A percentile compares a stretch with the other conserved stretches of the same genome.
Evolutionary conservation across 2,888 invertebrate genomes (phyloP).

Genomic region (Epinotia brunnichana): DNA sequence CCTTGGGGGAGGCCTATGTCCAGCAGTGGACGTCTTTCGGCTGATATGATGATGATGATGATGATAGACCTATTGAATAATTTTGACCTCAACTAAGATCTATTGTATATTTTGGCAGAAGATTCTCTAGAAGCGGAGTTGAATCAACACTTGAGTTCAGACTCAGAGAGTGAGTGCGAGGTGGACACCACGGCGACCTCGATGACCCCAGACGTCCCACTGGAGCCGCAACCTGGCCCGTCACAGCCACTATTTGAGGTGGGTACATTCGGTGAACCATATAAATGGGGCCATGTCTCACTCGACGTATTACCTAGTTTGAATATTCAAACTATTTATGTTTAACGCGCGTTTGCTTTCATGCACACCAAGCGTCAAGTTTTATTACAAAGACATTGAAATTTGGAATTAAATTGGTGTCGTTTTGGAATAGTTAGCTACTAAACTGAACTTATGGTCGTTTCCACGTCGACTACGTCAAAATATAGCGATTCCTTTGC

Average conservation of each 20-base stretch:
- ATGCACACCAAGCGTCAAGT: background rate
- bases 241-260: slow-evolving; percentile 20
- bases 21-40: too few relatives aligned
- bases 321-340: background rate
- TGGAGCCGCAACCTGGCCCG: slow-evolving; percentile 28
- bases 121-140: slow-evolving; percentile 20
- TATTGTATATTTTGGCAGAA: slow-evolving; percentile 17
- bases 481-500: too few relatives aligned
- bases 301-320: background rate
- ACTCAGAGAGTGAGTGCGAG: slow-evolving; percentile 57
- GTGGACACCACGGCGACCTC: slow-evolving; percentile 45
- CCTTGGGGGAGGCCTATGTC: too few relatives aligned
- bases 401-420: background rate
- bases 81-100: background rate
- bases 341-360: background rate
- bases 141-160: slow-evolving; percentile 55
- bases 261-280: background rate
- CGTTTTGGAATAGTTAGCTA: background rate
- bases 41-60: too few relatives aligned
- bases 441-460: background rate
- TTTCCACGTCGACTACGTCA: too few relatives aligned
- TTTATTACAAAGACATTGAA: background rate
- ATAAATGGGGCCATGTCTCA: background rate
- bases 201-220: slow-evolving; percentile 10
- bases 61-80: too few relatives aligned